phyloP scores from a whole-genome alignment of 2,888 invertebrate genomes.

The Ommatoiulus sabulosus region DNA sequence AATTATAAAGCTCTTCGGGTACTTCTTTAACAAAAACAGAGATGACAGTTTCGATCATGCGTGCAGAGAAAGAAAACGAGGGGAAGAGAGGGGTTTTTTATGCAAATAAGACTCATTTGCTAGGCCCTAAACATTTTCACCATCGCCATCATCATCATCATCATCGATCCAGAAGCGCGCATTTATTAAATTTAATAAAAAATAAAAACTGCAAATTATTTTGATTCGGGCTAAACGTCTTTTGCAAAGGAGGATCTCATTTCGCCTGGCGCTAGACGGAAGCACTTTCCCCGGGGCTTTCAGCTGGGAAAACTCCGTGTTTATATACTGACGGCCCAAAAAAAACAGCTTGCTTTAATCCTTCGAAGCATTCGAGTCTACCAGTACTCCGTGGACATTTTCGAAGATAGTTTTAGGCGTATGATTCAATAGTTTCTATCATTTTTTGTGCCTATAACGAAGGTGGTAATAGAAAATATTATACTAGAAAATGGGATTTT shows the following conservation, averaged over 20 bases:
- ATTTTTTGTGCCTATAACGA: too few relatives aligned
- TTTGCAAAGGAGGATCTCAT: background rate
- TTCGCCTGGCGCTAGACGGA: background rate
- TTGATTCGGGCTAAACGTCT: constrained; percentile 29
- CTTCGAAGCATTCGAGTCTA: background rate
- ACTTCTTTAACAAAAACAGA: constrained; percentile 47
- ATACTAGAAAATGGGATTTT: too few relatives aligned
- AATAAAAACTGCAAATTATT: constrained; percentile 48
- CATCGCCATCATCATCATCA: constrained; percentile 38
- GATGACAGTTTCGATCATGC: constrained; percentile 47
- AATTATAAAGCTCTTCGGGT: constrained; percentile 47
- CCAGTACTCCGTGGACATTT: too few relatives aligned
- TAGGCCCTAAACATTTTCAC: constrained; percentile 42
- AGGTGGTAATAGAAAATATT: too few relatives aligned
- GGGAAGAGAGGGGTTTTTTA: constrained; percentile 41
- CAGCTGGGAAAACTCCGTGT: background rate
- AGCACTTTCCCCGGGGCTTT: background rate
- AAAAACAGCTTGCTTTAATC: background rate
- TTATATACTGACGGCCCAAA: background rate
- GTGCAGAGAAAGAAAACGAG: constrained; percentile 48
- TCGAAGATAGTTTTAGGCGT: too few relatives aligned
- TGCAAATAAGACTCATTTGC: constrained; percentile 48
- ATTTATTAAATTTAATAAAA: constrained; percentile 48
- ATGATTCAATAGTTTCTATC: too few relatives aligned
- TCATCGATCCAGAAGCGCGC: constrained; percentile 38